A percentile compares a stretch with the other conserved stretches of the same genome.
Evolutionary conservation across 2,888 invertebrate species (phyloP).

Genomic region (Ectemnius continuus): DNA sequence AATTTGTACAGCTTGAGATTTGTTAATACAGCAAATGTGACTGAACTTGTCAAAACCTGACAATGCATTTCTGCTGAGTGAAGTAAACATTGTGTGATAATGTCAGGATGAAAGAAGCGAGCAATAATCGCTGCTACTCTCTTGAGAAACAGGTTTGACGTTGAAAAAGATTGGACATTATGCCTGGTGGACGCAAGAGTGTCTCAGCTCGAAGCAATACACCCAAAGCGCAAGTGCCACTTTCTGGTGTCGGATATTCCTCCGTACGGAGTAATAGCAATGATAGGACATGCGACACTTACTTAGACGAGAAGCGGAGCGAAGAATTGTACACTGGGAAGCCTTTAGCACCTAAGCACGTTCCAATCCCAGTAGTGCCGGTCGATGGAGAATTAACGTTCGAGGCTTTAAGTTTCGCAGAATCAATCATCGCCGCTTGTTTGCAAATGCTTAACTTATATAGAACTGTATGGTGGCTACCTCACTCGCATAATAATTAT

Average conservation of each 20-base stretch:
- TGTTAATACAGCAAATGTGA: too few relatives aligned
- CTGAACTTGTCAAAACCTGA: too few relatives aligned
- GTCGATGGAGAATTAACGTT: slow-evolving; percentile 90
- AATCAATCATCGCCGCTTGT: slow-evolving; percentile 87
- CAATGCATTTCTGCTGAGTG: too few relatives aligned
- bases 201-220: slow-evolving; percentile 66
- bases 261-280: slow-evolving; percentile 52
- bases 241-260: slow-evolving; percentile 37
- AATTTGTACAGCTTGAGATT: too few relatives aligned
- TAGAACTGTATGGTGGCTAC: slow-evolving; percentile 98
- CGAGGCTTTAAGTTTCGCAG: slow-evolving; percentile 91
- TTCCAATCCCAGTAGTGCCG: slow-evolving; percentile 89
- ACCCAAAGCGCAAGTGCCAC: slow-evolving; percentile 75
- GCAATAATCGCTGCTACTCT: too few relatives aligned
- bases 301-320: slow-evolving; percentile 65
- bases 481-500: slow-evolving; percentile 92
- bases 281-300: slow-evolving; percentile 38
- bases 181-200: slow-evolving; percentile 75
- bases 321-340: slow-evolving; percentile 69
- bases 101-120: too few relatives aligned
- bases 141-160: too few relatives aligned
- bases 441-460: slow-evolving; percentile 97
- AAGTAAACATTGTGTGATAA: too few relatives aligned
- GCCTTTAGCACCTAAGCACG: slow-evolving; percentile 86
- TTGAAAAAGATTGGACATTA: slow-evolving; percentile 56